Evolutionary conservation across 2,797 vertebrate genomes (phyloP), one percentile per base, ranked within the genome.

Genomic region (Sarcoramphus papa): DNA sequence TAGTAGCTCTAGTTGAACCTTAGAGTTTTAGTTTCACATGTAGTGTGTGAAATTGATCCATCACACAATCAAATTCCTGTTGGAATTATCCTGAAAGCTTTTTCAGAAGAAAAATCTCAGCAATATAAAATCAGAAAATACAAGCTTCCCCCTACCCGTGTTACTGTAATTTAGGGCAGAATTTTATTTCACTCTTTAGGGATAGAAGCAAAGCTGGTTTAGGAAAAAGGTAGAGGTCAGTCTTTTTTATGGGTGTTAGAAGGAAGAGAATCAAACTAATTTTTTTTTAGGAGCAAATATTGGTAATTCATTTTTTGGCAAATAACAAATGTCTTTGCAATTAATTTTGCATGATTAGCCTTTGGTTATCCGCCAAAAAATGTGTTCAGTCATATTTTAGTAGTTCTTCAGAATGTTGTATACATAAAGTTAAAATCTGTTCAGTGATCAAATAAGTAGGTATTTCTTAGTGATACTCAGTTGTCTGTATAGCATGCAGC

Each of bases 291-390:
- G 76, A 91, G 73, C 78, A 97, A 98, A 97, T 88, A 96, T 94
- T 97, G 87, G 93, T 97, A 95, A 97, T 97, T 90, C 7, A 3
- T 96, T 89, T 93, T 96, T 93, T 57, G 28, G 68, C 91, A 96
- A 95, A 97, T 88, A 95, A 85, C 81, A 93, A 70, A 80, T 88
- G 53, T 54, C 64, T 95, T 89, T 25, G 85, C 85, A 95, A 95
- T 97, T 97, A 96, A 94, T 94, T 96, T 94, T 85, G 65, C 28
- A 9, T 95, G 92, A 94, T 92, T 77, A 33, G 62, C 90, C 84
- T 83, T 83, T 83, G 59, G 33, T 95, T 96, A 87, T 92, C 75
- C 88, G 81, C 87, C 63, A 92, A 79, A 69, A 82, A 97, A 69
- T 97, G 94, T 93, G 92, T 90, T 90, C 90, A 92, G 85, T 92